phyloP scores from a whole-genome alignment of 1,140 invertebrate genomes.

The Drosophila nebulosa region DNA sequence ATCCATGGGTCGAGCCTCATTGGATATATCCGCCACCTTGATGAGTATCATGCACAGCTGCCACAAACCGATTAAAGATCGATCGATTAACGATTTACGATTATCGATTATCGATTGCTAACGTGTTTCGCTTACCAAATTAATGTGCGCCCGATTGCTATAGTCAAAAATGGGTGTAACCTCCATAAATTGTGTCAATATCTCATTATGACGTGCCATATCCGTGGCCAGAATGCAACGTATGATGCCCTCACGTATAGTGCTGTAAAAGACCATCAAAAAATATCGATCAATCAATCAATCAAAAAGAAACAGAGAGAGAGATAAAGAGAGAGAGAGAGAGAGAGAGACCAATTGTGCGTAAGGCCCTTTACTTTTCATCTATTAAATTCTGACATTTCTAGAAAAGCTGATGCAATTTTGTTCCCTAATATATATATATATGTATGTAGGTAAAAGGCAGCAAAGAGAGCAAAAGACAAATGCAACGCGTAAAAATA shows the following conservation, averaged over 20 bases:
- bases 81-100: too few relatives aligned
- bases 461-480: constrained; percentile 4
- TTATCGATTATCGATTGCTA: too few relatives aligned
- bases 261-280: constrained; percentile 80
- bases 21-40: constrained; percentile 94
- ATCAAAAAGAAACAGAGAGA: too few relatives aligned
- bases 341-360: too few relatives aligned
- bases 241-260: constrained; percentile 90
- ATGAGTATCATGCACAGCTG: constrained; percentile 92
- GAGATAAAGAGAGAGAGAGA: too few relatives aligned
- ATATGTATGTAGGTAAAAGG: too few relatives aligned
- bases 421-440: too few relatives aligned
- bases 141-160: constrained; percentile 88
- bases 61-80: too few relatives aligned
- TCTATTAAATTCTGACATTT: too few relatives aligned
- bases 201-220: constrained; percentile 94
- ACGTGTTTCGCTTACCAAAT: constrained; percentile 85
- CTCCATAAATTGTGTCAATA: constrained; percentile 89
- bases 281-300: too few relatives aligned
- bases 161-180: constrained; percentile 88
- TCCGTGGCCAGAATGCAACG: constrained; percentile 92
- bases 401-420: too few relatives aligned
- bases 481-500: constrained; percentile 67
- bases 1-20: constrained; percentile 92
- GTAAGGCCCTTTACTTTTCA: too few relatives aligned